These are phyloP conservation scores for Apamea monoglypha DNA, from an alignment of 2,888 invertebrate species.

Conservation along the genomic window DNA sequence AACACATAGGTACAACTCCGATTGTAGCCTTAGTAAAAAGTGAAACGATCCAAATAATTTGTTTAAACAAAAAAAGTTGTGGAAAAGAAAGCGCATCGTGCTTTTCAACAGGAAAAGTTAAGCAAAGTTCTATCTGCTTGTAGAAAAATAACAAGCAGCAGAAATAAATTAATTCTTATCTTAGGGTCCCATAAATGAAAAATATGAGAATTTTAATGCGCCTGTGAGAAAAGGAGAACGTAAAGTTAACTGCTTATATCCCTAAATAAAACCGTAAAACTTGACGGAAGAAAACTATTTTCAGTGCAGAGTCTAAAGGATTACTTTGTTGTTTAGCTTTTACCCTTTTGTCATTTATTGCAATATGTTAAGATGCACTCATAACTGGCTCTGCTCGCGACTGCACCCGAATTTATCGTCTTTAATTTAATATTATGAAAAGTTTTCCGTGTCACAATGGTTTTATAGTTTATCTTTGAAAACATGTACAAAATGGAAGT, in stretches of 20 bases:
- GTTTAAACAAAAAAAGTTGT: neutral
- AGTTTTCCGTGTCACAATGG: neutral
- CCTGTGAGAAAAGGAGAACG: slow-evolving; percentile 22
- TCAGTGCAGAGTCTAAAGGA: slow-evolving; percentile 34
- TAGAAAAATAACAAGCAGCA: slow-evolving; percentile 9
- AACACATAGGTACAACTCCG: neutral
- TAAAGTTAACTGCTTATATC: slow-evolving; percentile 49
- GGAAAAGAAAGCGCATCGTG: neutral
- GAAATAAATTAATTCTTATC: slow-evolving; percentile 33
- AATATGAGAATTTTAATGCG: slow-evolving; percentile 29
- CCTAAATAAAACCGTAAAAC: slow-evolving; percentile 54
- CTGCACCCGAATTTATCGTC: neutral
- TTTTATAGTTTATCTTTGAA: neutral
- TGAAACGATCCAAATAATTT: neutral
- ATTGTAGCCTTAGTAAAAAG: neutral
- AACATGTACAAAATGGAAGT: neutral
- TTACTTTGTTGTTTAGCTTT: slow-evolving; percentile 49
- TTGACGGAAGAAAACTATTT: slow-evolving; percentile 28
- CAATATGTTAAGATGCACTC: slow-evolving; percentile 1
- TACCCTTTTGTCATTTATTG: slow-evolving; percentile 27
- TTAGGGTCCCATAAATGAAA: slow-evolving; percentile 32
- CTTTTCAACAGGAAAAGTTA: slow-evolving; percentile 4
- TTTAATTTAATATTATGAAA: neutral
- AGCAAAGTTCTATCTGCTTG: neutral
- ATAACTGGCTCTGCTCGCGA: neutral